These are phyloP conservation scores for Psittacula derbiana DNA, from an alignment of 2,797 vertebrate species.

Conservation along the genomic window DNA sequence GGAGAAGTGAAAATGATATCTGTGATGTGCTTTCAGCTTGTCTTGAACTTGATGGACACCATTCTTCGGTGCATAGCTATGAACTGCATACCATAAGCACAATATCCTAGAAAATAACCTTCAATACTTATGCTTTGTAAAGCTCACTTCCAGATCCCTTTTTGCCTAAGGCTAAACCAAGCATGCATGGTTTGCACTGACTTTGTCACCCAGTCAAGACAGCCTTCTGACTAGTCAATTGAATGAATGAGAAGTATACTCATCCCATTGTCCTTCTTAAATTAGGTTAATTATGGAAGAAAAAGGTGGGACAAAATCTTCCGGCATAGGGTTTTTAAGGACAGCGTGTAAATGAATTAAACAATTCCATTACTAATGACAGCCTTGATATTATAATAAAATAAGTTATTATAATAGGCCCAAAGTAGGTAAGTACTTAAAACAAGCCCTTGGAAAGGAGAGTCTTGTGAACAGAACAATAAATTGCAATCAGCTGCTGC, in stretches of 20 bases:
- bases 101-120: background rate
- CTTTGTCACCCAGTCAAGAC: background rate
- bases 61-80: background rate
- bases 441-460: background rate
- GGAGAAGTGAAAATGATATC: background rate
- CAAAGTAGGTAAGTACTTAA: background rate
- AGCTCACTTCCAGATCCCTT: background rate
- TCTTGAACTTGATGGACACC: background rate
- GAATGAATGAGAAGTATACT: background rate
- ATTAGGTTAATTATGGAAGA: background rate
- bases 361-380: background rate
- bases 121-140: background rate
- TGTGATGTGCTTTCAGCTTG: fast-evolving
- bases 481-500: background rate
- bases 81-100: background rate
- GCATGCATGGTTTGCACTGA: background rate
- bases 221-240: background rate
- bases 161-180: background rate
- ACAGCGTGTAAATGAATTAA: background rate
- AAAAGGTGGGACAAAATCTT: background rate
- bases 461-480: background rate
- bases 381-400: background rate
- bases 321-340: background rate
- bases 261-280: background rate
- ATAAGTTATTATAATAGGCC: background rate